A percentile compares a stretch with the other conserved stretches of the same genome.
phyloP scores from a whole-genome alignment of 1,140 invertebrate genomes.

The Drosophila eugracilis region DNA sequence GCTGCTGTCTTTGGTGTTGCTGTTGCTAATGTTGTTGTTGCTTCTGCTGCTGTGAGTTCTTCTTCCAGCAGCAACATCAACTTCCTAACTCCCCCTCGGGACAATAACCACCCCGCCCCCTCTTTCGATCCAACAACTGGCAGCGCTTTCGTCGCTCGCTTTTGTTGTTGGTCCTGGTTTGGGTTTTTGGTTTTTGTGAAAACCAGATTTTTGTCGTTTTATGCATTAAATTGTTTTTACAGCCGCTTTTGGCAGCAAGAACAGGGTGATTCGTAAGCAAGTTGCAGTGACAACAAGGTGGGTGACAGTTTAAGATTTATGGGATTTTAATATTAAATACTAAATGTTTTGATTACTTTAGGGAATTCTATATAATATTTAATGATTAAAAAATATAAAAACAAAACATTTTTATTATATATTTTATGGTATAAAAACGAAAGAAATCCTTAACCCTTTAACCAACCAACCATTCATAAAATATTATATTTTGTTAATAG shows the following conservation, averaged over 20 bases:
- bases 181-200: slow-evolving; percentile 74
- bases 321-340: background rate
- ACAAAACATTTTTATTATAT: too few relatives aligned
- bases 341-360: too few relatives aligned
- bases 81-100: slow-evolving; percentile 44
- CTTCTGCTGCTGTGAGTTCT: slow-evolving; percentile 56
- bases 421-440: too few relatives aligned
- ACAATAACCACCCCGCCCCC: background rate
- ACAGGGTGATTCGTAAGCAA: slow-evolving; percentile 55
- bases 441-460: too few relatives aligned
- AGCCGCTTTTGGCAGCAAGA: slow-evolving; percentile 66
- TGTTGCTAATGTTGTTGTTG: slow-evolving; percentile 24
- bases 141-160: slow-evolving; percentile 66
- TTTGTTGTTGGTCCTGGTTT: slow-evolving; percentile 40
- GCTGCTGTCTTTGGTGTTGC: background rate
- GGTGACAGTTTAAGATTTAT: background rate
- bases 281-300: background rate
- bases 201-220: slow-evolving; percentile 83
- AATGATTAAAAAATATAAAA: too few relatives aligned
- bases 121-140: slow-evolving; percentile 34
- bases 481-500: too few relatives aligned
- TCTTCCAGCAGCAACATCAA: slow-evolving; percentile 59
- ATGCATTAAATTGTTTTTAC: slow-evolving; percentile 83
- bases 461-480: too few relatives aligned
- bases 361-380: too few relatives aligned